Evolutionary conservation across 2,888 invertebrate species (phyloP).

Genomic region (Hydraecia micacea): DNA sequence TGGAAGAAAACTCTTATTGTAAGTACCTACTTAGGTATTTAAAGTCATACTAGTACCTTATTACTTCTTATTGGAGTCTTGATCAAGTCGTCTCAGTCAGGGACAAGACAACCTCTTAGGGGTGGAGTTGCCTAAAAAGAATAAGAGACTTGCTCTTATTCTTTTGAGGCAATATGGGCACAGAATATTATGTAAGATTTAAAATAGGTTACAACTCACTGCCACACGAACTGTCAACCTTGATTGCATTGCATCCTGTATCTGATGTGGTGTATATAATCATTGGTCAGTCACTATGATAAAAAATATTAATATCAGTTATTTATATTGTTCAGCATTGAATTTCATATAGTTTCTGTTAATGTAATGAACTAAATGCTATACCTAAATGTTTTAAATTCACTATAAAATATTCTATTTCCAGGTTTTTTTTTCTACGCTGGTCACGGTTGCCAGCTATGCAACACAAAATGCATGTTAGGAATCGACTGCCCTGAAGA

Average conservation of each 20-base stretch:
- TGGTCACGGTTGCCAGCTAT: constrained; percentile 89
- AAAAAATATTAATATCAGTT: too few relatives aligned
- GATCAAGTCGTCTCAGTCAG: neutral
- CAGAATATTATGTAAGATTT: too few relatives aligned
- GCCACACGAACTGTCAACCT: neutral
- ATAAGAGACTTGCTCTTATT: neutral
- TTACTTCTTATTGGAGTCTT: neutral
- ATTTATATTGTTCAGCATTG: too few relatives aligned
- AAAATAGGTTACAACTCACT: too few relatives aligned
- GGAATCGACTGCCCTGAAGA: constrained; percentile 86
- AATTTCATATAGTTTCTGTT: too few relatives aligned
- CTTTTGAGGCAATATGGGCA: too few relatives aligned
- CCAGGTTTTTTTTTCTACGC: constrained; percentile 89
- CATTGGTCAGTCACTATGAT: too few relatives aligned
- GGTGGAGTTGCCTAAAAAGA: neutral
- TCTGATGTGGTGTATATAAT: neutral
- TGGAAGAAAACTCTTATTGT: constrained; percentile 86
- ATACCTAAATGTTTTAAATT: too few relatives aligned
- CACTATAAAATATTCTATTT: constrained; percentile 50
- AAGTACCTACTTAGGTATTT: constrained; percentile 69
- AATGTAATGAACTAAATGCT: too few relatives aligned
- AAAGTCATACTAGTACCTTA: neutral
- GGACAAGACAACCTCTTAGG: neutral
- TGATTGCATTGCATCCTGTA: neutral
- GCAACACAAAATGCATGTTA: constrained; percentile 88